Conservation (phyloP, 2,888 invertebrate genomes). For the Megalurothrips usitatus region DNA sequence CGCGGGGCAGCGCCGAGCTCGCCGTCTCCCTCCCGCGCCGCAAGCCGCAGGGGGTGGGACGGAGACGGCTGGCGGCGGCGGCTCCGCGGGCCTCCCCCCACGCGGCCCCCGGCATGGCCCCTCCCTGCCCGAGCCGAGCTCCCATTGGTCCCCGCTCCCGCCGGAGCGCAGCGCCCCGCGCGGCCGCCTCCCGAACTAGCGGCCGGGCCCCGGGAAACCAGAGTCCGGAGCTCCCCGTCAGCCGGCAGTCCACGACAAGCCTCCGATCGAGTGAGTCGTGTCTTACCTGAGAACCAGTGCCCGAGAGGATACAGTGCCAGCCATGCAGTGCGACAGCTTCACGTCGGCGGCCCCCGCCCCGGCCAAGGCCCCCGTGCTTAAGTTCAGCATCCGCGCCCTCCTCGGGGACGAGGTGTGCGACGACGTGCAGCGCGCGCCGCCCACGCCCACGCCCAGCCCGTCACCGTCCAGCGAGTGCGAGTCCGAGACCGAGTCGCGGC, state of each 20-base stretch:
- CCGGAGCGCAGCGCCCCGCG: conserved; percentile 37
- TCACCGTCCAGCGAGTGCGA: conserved; percentile 40
- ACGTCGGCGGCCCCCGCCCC: neutral
- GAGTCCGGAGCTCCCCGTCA: neutral
- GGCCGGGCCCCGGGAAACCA: neutral
- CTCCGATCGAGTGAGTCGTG: neutral
- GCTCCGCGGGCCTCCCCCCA: conserved; percentile 57
- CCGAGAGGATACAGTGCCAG: neutral
- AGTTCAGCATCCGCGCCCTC: conserved; percentile 9
- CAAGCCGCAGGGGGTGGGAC: neutral
- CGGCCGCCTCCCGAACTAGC: conserved; percentile 43
- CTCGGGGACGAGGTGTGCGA: conserved; percentile 65
- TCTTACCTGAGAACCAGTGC: neutral
- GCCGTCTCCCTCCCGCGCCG: neutral
- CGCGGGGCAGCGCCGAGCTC: neutral
- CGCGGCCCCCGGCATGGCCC: conserved; percentile 48
- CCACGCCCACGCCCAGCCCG: conserved; percentile 46
- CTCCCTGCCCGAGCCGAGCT: neutral
- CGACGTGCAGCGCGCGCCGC: conserved; percentile 49
- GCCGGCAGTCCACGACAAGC: neutral
- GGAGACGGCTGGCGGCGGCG: neutral
- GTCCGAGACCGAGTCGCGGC: conserved; percentile 35
- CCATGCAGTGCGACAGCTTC: neutral
- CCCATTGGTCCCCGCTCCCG: conserved; percentile 21
- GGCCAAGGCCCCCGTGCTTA: neutral